Conservation (phyloP, 2,888 invertebrate species). For the Cantharis rustica region DNA sequence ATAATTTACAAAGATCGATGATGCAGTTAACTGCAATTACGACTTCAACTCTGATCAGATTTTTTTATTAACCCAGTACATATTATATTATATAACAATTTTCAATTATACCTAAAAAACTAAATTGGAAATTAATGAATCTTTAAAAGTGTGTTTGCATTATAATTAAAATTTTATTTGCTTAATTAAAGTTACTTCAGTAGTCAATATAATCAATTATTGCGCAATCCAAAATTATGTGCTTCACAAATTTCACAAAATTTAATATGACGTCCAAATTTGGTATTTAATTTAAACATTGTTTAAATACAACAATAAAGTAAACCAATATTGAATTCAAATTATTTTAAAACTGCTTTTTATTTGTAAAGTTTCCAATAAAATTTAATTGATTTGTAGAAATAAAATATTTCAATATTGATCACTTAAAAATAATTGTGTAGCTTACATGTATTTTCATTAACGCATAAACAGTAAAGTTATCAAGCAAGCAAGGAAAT, state of each 20-base stretch:
- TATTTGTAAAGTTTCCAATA: not conserved
- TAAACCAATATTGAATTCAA: not conserved
- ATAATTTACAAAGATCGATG: not conserved
- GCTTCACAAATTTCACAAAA: not conserved
- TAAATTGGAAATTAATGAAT: not conserved
- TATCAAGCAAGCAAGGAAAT: not conserved
- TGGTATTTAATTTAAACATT: not conserved
- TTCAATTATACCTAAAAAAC: no score
- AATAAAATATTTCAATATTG: not conserved
- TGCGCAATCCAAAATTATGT: not conserved
- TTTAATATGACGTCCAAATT: not conserved
- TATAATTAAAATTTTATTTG: not conserved
- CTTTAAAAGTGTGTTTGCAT: not conserved
- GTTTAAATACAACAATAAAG: not conserved
- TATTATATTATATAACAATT: not conserved
- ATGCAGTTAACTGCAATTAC: not conserved
- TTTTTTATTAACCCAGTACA: not conserved
- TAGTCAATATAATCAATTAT: not conserved
- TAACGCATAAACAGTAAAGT: not conserved
- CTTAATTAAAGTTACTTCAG: not conserved
- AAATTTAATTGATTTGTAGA: not conserved
- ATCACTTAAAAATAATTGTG: not conserved
- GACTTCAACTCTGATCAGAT: not conserved
- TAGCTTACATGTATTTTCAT: not conserved
- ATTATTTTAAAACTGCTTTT: not conserved